Base-by-base conservation (phyloP, 2,888 invertebrate genomes). In the Fissipunctia ypsillon region DNA sequence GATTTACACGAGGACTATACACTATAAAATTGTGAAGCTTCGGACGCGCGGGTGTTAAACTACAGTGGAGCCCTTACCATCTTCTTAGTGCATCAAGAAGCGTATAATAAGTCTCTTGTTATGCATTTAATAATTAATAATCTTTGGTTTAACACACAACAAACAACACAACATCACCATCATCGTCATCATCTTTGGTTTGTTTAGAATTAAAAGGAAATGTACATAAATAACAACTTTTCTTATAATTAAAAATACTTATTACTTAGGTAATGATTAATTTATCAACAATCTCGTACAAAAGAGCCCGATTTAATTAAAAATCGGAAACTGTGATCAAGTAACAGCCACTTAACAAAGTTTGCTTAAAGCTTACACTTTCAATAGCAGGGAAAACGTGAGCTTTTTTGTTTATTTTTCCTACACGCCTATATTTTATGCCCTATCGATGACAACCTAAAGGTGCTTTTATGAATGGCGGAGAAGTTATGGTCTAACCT, bases 361-460 rank as follows among this genome's bases (percentile, higher is more conserved):
- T 77, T 69, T 56, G n/a, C 54, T 12, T 45, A 35, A 61, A 67
- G 76, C 83, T 84, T 84, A 85, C 78, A 80, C 80, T 84, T 87
- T 76, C 86, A 86, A 89, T 88, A 87, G 38, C 50, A 65, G 88
- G 86, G 80, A 85, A 77, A 86, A 84, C 81, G 81, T 63, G 86
- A 84, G 76, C 71, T 80, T 84, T 87, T 86, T 88, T 89, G 84
- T 65, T 68, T 85, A 85, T 86, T 78, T 87, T 86, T 88, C 84
- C 85, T 86, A 81, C 86, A 87, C 81, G 85, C 84, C 85, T 83
- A 88, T 87, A 88, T 90, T 90, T 91, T 89, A 89, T 85, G 83
- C 85, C 77, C 74, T 84, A 86, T 85, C 86, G 87, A 86, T 86
- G 87, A 87, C 82, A 88, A 81, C 84, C 83, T 76, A 87, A 84